Base-by-base conservation (phyloP, 1,140 invertebrate species). In the Trachymyrmex septentrionalis region DNA sequence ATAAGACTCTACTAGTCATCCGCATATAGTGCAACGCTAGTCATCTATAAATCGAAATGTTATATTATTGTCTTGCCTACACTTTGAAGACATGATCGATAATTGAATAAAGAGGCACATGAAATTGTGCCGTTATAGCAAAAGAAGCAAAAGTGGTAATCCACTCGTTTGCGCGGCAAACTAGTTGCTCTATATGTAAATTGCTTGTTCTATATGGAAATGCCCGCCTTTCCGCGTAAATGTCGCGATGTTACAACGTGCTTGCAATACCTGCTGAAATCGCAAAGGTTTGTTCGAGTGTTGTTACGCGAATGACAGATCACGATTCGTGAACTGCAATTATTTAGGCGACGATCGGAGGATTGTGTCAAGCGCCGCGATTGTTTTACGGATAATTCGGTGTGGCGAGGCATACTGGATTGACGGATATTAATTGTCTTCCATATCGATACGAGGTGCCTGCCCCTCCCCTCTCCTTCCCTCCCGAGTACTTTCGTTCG, bases 371-470 rank as follows among this genome's bases (percentile, higher is more conserved):
- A 50, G 38, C 59, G 38, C 27, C 84, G 19, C 81, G 59, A 55
- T 85, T 64, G 82, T 78, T 55, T 3, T 4, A 5, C 16, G 48
- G 57, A 71, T 77, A 50, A 59, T 63, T 53, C 16, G 34, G 50
- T 21, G 27, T 34, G 64, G 38, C 24, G 1, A n/a, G 53, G 59
- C 1, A 48, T 10, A 9, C 59, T 69, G 38, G 63, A 85, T 85
- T 86, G 89, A 87, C 50, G 57, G 88, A 89, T 90, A 90, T 90
- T 90, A 90, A 90, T 90, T 61, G 86, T 90, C 82, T 69, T 81
- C 69, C 67, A 87, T 50, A 61, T 82, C 27, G 82, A 78, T 72
- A 71, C 57, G 73, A 27, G 72, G 24, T 48, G 12, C 71, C 21
- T 21, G 71, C 19, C 14, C 24, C 38, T 19, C n/a, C n/a, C 0